A percentile compares a stretch with the other conserved stretches of the same genome.
These are phyloP conservation scores for Drosophila nigromelanica DNA, from an alignment of 1,140 invertebrate genomes.

Conservation along the genomic window DNA sequence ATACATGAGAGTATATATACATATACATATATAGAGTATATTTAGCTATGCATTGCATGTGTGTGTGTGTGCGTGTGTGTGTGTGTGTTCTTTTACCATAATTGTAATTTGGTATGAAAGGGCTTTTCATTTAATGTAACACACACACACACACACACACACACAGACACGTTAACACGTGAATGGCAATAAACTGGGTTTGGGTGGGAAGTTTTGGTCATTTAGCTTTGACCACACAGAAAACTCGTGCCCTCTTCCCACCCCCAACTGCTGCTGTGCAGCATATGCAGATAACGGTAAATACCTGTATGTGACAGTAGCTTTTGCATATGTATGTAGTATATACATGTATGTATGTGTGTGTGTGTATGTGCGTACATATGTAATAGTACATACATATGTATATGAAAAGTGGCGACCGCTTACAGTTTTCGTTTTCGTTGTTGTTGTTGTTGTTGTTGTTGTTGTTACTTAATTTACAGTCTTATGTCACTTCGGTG, in stretches of 20 bases:
- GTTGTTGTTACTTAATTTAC: constrained; percentile 78
- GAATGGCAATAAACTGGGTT: constrained; percentile 25
- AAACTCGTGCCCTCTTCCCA: no score
- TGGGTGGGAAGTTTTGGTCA: constrained; percentile 20
- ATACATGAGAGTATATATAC: background rate
- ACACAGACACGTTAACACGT: constrained; percentile 38
- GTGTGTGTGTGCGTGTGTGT: constrained; percentile 25
- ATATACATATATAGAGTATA: background rate
- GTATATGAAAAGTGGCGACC: constrained; percentile 27
- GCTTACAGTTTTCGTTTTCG: constrained; percentile 42
- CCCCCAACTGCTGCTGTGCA: constrained; percentile 27
- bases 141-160: constrained; percentile 40
- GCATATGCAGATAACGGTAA: constrained; percentile 79
- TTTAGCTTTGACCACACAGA: constrained; percentile 40
- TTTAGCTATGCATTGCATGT: background rate
- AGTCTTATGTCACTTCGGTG: constrained; percentile 82
- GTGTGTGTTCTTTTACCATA: constrained; percentile 59
- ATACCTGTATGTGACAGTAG: constrained; percentile 50
- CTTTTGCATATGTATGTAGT: background rate
- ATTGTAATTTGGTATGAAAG: constrained; percentile 75
- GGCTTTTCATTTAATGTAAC: constrained; percentile 70
- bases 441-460: constrained; percentile 19
- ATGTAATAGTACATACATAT: constrained; percentile 17
- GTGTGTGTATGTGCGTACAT: background rate
- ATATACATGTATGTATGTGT: background rate